Evolutionary conservation across 2,797 vertebrate genomes (phyloP).

Genomic region (Naso thynnoides): DNA sequence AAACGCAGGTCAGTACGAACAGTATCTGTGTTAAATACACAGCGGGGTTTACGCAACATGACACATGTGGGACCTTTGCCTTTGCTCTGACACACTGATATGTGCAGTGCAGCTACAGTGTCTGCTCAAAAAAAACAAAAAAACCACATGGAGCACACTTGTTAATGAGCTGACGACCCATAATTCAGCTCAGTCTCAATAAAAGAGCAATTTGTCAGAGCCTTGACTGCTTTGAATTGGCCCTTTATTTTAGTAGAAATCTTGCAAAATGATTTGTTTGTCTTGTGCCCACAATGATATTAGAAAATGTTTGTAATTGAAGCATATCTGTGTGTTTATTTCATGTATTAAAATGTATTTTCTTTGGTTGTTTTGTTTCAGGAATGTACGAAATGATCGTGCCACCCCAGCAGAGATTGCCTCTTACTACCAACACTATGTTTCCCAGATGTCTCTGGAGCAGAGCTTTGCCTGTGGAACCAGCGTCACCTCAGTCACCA

Average conservation of each 20-base stretch:
- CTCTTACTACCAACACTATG: conserved; percentile 88
- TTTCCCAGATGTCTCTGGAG: conserved; percentile 83
- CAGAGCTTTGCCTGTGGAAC: conserved; percentile 83
- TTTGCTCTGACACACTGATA: neutral
- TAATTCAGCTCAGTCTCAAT: conserved; percentile 7
- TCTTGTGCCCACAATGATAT: neutral
- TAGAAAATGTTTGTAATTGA: too few species aligned
- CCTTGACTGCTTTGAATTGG: neutral
- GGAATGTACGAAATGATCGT: conserved; percentile 86
- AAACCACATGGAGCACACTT: neutral
- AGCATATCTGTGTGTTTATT: accelerated
- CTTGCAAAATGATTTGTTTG: neutral
- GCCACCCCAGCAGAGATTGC: conserved; percentile 87
- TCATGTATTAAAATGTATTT: neutral
- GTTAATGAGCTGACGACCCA: neutral
- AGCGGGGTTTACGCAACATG: neutral
- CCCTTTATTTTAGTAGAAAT: neutral
- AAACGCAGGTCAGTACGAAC: conserved; percentile 83
- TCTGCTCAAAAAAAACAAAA: neutral
- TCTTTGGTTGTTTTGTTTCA: conserved; percentile 49
- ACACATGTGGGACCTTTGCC: neutral
- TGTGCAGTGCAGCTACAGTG: neutral
- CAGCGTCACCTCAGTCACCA: conserved; percentile 81
- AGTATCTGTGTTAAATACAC: neutral
- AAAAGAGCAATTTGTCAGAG: neutral